Conservation (phyloP, 2,797 vertebrate species). For the Acropternis orthonyx region DNA sequence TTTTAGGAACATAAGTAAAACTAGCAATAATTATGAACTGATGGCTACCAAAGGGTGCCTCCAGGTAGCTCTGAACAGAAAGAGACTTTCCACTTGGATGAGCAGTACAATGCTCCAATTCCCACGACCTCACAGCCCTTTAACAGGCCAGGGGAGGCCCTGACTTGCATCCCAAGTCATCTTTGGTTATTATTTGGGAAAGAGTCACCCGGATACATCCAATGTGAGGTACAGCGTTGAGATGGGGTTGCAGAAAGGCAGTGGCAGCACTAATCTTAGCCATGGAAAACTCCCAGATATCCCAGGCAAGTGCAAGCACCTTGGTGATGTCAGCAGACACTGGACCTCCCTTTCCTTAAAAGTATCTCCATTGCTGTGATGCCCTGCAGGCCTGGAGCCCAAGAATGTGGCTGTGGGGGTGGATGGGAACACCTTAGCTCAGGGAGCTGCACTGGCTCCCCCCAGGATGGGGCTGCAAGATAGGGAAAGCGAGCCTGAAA, state of each 20-base stretch:
- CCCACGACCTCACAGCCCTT: background rate
- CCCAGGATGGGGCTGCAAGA: background rate
- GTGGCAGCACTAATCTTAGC: background rate
- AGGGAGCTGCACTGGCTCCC: background rate
- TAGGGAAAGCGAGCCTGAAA: background rate
- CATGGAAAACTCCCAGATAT: background rate
- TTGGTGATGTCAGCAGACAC: background rate
- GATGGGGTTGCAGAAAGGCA: background rate
- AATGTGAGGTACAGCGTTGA: rapidly evolving
- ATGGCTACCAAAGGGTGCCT: background rate
- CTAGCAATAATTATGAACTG: background rate
- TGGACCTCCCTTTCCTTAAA: background rate
- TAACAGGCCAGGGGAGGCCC: rapidly evolving
- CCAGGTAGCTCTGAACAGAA: background rate
- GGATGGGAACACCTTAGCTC: background rate
- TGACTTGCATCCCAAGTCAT: background rate
- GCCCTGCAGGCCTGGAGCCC: background rate
- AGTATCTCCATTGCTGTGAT: background rate
- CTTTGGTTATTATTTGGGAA: background rate
- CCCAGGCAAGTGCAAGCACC: background rate
- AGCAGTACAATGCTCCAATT: background rate
- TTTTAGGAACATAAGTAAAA: background rate
- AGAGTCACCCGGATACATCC: background rate
- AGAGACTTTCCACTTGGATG: background rate
- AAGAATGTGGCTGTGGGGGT: background rate